These are phyloP conservation scores for Gopherus flavomarginatus DNA, from an alignment of 2,113 vertebrate genomes.

Conservation along the genomic window DNA sequence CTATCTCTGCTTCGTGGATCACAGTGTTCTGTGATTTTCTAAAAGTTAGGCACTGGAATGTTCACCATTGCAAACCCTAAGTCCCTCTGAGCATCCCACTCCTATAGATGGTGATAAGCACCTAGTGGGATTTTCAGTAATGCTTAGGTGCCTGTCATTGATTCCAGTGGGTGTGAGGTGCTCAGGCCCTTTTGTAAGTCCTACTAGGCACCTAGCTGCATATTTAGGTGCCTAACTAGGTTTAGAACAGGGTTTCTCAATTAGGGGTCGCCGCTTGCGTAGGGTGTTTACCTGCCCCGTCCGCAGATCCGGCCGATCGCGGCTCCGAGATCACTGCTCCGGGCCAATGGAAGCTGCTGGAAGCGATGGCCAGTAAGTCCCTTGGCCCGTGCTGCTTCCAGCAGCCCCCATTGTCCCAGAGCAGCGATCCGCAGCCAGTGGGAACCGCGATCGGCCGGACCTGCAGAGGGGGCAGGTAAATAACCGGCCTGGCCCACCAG, in stretches of 20 bases:
- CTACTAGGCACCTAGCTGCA: not conserved
- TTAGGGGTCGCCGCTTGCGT: too few species aligned
- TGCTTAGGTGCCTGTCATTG: slow-evolving; percentile 51
- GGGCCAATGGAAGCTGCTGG: too few species aligned
- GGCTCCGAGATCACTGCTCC: too few species aligned
- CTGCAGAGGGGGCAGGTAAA: too few species aligned
- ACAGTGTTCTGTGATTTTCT: not conserved
- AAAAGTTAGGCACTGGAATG: not conserved
- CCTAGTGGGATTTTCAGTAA: slow-evolving; percentile 18
- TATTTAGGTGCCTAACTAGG: not conserved
- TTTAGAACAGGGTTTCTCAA: not conserved
- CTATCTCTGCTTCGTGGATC: not conserved
- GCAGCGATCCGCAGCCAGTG: too few species aligned
- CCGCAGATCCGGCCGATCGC: too few species aligned
- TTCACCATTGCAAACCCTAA: not conserved
- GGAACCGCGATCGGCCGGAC: too few species aligned
- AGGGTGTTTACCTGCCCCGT: too few species aligned
- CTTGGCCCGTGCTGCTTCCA: too few species aligned
- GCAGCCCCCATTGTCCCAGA: too few species aligned
- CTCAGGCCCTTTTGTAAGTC: slow-evolving; percentile 54
- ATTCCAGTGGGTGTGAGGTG: slow-evolving; percentile 21
- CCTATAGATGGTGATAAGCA: slow-evolving; percentile 9
- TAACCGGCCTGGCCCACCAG: not conserved
- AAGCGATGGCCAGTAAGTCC: too few species aligned
- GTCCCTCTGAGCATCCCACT: not conserved